Conservation (phyloP, 2,888 invertebrate species). For the Glaucopsyche alexis region DNA sequence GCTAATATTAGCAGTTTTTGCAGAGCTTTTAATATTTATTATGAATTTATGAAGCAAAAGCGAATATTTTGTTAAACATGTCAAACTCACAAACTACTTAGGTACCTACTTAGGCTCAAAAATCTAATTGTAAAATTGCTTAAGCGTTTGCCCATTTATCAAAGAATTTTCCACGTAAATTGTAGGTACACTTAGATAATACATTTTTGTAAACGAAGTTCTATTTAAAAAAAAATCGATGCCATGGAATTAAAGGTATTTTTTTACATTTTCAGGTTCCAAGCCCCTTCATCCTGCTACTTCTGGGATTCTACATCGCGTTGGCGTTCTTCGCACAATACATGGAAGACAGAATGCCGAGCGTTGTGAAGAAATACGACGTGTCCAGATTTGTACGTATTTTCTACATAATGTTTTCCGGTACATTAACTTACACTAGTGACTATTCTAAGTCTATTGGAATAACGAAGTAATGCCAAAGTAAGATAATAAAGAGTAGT, state of each 20-base stretch:
- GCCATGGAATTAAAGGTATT: background rate
- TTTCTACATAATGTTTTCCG: background rate
- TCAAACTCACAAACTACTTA: background rate
- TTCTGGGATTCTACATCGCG: constrained; percentile 57
- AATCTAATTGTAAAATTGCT: background rate
- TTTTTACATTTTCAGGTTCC: constrained; percentile 52
- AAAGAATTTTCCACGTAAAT: background rate
- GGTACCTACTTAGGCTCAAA: background rate
- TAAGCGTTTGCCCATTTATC: background rate
- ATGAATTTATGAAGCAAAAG: no score
- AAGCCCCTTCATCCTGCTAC: constrained; percentile 49
- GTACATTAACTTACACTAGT: no score
- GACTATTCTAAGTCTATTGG: no score
- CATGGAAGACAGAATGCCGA: constrained; percentile 62
- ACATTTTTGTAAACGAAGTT: no score
- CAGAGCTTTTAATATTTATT: no score
- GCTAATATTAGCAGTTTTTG: background rate
- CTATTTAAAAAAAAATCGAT: background rate
- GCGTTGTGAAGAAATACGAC: constrained; percentile 45
- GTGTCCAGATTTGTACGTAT: constrained; percentile 15
- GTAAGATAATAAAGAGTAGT: no score
- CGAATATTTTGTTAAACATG: background rate
- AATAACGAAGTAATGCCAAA: no score
- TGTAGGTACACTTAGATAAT: background rate
- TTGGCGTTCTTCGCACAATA: constrained; percentile 58